Conservation (phyloP, 1,140 invertebrate species). For the Theocolax elegans region DNA sequence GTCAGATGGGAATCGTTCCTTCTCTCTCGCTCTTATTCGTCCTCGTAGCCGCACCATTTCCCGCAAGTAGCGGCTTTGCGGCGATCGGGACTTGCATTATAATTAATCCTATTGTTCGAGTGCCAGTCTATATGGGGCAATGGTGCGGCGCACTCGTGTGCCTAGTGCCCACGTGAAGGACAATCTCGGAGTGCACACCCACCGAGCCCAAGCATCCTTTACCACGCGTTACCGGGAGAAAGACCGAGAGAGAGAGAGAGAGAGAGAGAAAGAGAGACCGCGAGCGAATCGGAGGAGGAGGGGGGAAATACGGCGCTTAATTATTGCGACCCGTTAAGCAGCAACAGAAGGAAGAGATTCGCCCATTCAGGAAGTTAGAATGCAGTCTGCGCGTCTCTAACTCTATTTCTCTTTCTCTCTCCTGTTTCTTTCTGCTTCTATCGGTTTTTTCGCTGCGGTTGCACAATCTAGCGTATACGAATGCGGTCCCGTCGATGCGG, state of each 20-base stretch:
- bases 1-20: constrained; percentile 34
- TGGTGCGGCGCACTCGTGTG: constrained; percentile 17
- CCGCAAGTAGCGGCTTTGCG: constrained; percentile 58
- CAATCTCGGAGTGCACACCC: background rate
- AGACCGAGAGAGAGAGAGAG: background rate
- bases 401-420: background rate
- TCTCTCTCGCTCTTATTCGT: background rate
- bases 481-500: too few species aligned
- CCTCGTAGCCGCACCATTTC: constrained; percentile 35
- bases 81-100: constrained; percentile 59
- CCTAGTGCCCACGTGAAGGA: background rate
- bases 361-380: constrained; percentile 5
- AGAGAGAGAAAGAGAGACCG: constrained; percentile 39
- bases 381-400: background rate
- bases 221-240: too few species aligned
- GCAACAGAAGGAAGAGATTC: constrained; percentile 38
- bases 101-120: constrained; percentile 64
- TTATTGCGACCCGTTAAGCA: constrained; percentile 46
- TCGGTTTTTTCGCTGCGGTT: background rate
- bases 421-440: background rate
- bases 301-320: constrained; percentile 43
- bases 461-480: too few species aligned
- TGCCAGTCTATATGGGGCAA: constrained; percentile 46
- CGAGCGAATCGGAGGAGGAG: too few species aligned
- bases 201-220: background rate